These are phyloP conservation scores for Brachionus asplanchnoidis DNA, from an alignment of 1,140 invertebrate species.

Conservation along the genomic window DNA sequence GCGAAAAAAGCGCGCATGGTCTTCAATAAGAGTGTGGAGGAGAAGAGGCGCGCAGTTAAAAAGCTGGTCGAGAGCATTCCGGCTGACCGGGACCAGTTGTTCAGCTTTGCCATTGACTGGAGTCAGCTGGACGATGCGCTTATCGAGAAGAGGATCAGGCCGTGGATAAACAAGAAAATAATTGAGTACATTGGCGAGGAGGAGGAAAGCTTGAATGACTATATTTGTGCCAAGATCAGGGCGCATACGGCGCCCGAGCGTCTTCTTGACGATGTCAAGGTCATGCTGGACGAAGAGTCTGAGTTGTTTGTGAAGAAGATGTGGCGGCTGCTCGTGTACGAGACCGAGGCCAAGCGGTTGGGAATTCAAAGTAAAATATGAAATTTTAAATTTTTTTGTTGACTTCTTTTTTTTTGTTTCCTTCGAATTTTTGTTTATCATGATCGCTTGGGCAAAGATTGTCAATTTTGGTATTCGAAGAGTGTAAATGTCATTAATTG, in stretches of 20 bases:
- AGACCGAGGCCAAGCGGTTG: conserved; percentile 82
- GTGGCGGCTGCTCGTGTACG: conserved; percentile 97
- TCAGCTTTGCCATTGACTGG: conserved; percentile 88
- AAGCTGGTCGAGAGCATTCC: conserved; percentile 95
- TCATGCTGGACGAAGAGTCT: conserved; percentile 97
- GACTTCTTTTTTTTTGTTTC: too few species aligned
- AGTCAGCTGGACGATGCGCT: conserved; percentile 73
- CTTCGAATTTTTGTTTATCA: background rate
- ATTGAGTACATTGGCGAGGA: conserved; percentile 98
- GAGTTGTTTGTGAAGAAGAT: conserved; percentile 99
- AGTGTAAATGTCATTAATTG: background rate
- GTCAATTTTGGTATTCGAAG: background rate
- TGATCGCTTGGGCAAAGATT: background rate
- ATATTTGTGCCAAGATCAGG: conserved; percentile 95
- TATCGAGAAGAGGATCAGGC: conserved; percentile 93
- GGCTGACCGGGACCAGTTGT: conserved; percentile 89
- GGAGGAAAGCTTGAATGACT: conserved; percentile 93
- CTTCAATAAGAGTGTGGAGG: conserved; percentile 67
- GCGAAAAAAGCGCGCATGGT: conserved; percentile 45
- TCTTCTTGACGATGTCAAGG: conserved; percentile 94
- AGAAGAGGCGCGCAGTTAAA: conserved; percentile 91
- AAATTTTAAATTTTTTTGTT: background rate
- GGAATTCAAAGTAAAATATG: conserved; percentile 34
- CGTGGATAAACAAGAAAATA: conserved; percentile 99
- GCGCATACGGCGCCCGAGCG: conserved; percentile 82